Base-by-base conservation (phyloP, 1,140 invertebrate genomes). In the Nasonia vitripennis region DNA sequence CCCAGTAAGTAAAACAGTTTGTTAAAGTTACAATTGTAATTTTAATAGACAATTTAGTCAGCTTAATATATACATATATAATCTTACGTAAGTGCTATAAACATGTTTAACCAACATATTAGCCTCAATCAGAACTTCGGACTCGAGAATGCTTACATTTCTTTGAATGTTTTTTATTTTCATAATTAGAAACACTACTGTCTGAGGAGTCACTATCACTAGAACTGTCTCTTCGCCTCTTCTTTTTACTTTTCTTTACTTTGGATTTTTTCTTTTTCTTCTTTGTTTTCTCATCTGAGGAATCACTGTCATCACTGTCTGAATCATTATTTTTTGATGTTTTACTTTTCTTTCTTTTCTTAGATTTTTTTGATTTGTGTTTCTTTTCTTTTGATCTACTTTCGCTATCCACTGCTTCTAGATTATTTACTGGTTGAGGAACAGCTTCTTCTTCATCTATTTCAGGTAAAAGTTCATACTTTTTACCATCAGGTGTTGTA, bases 1-100 rank as follows among this genome's bases (percentile, higher is more conserved):
- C 27, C 97, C 98, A 68, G 97, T 98, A 94, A 91, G 92, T 92
- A 86, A 27, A 62, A 80, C 23, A n/a, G 31, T 31, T 48, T 67
- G 83, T 70, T 55, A 85, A 79, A 78, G 37, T 77, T 45, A 71
- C 81, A 79, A 79, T 82, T 81, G 73, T 83, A 78, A 78, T 70
- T 68, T 80, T 84, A 70, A 79, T 71, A 78, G 77, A 77, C 31
- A 80, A 81, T 55, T 37, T 14, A 17, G 48, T 55, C 23, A 73
- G 6, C 23, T 71, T 62, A 86, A 37, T 81, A 83, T 78, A 75
- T 68, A 77, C 74, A 74, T 68, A 84, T 71, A 80, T 78, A 62
- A 62, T 55, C 55, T 37, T 78, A 83, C 37, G 20, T 14, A 79
- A 82, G 67, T 78, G 67, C 71, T 83, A n/a, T 68, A 48, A n/a